Conservation (phyloP, 2,888 invertebrate species). For the Phengaris alcon region DNA sequence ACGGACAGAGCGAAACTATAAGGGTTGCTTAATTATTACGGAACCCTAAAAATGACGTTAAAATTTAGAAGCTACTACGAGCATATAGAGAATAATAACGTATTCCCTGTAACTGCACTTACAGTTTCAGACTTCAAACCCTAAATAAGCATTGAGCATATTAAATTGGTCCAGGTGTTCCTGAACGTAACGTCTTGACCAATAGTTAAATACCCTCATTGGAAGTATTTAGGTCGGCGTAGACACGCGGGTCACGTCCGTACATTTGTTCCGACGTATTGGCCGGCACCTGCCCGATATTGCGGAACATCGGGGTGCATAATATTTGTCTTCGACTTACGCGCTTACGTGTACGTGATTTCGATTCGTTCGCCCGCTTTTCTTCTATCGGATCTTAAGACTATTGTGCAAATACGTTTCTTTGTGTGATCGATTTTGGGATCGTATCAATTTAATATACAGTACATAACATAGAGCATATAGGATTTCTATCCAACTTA, state of each 20-base stretch:
- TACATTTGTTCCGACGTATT: constrained; percentile 72
- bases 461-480: too few relatives aligned
- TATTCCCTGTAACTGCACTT: too few relatives aligned
- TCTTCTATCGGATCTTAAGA: constrained; percentile 33
- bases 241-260: constrained; percentile 61
- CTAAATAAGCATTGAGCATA: too few relatives aligned
- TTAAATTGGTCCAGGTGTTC: constrained; percentile 5
- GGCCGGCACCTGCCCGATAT: constrained; percentile 63
- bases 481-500: too few relatives aligned
- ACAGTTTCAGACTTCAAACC: too few relatives aligned
- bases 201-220: constrained; percentile 6
- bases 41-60: too few relatives aligned
- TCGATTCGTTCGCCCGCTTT: constrained; percentile 39
- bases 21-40: too few relatives aligned
- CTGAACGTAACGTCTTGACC: neutral
- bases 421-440: neutral
- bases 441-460: neutral
- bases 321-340: constrained; percentile 43
- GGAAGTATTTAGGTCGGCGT: constrained; percentile 49
- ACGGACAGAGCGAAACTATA: too few relatives aligned
- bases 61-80: too few relatives aligned
- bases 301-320: constrained; percentile 43
- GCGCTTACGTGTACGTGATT: constrained; percentile 40
- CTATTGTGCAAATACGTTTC: constrained; percentile 15
- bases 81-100: too few relatives aligned